Conservation (phyloP, 1,140 invertebrate genomes). For the Drosophila watanabei region DNA sequence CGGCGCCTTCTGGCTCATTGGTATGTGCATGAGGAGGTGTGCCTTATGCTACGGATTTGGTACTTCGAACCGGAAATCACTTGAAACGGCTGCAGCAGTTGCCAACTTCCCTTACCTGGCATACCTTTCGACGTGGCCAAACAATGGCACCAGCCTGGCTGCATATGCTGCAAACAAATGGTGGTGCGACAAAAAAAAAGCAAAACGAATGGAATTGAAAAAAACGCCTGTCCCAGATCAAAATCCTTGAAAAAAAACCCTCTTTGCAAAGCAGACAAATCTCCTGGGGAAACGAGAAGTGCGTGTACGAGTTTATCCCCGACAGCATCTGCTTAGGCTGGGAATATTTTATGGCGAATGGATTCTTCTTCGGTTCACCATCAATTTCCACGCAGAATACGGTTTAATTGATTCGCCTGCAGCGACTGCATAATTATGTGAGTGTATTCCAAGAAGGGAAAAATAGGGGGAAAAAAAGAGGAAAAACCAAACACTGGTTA, state of each 20-base stretch:
- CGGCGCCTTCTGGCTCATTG: slow-evolving; percentile 50
- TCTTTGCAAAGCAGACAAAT: neutral
- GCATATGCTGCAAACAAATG: slow-evolving; percentile 30
- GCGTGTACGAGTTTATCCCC: slow-evolving; percentile 7
- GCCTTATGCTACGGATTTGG: slow-evolving; percentile 42
- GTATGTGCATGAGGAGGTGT: slow-evolving; percentile 52
- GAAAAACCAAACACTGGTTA: slow-evolving; percentile 10
- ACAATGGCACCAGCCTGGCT: slow-evolving; percentile 27
- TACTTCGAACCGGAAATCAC: slow-evolving; percentile 64
- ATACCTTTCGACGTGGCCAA: slow-evolving; percentile 31
- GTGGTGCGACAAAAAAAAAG: too few relatives aligned
- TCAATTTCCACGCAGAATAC: slow-evolving; percentile 22
- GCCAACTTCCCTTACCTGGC: slow-evolving; percentile 22
- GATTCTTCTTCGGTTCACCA: slow-evolving; percentile 9
- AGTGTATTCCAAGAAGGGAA: slow-evolving; percentile 13
- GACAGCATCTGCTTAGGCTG: slow-evolving; percentile 11
- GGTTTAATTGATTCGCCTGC: slow-evolving; percentile 59
- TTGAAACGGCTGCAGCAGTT: slow-evolving; percentile 56
- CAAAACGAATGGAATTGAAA: neutral
- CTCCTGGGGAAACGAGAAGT: slow-evolving; percentile 10
- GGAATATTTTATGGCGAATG: neutral
- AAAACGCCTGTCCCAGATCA: slow-evolving; percentile 8
- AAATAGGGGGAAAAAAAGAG: neutral
- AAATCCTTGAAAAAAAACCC: slow-evolving; percentile 6
- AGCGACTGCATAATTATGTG: slow-evolving; percentile 57